Evolutionary conservation across 2,888 invertebrate genomes (phyloP).

Genomic region (Eilema depressum): DNA sequence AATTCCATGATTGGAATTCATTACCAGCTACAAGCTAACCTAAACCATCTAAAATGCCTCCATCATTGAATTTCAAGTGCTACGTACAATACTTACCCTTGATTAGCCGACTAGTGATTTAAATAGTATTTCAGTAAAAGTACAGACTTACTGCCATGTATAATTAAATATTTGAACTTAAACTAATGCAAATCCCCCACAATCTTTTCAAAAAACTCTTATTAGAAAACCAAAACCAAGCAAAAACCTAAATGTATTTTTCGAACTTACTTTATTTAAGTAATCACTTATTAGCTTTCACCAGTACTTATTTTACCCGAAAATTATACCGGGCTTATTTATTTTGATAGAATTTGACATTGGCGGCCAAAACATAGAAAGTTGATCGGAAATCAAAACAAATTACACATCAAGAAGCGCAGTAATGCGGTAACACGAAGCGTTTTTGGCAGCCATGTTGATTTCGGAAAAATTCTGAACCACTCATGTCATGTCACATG

Average conservation of each 20-base stretch:
- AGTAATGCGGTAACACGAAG: slow-evolving; percentile 66
- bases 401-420: slow-evolving; percentile 59
- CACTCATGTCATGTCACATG: slow-evolving; percentile 10
- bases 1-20: background rate
- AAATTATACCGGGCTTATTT: slow-evolving; percentile 33
- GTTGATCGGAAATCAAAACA: slow-evolving; percentile 62
- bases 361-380: slow-evolving; percentile 59
- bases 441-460: slow-evolving; percentile 65
- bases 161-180: background rate
- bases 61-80: background rate
- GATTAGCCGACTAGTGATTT: background rate
- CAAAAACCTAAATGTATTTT: background rate
- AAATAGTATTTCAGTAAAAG: background rate
- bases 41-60: background rate
- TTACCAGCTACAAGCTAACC: background rate
- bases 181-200: background rate
- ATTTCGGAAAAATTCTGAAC: slow-evolving; percentile 55
- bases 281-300: slow-evolving; percentile 3
- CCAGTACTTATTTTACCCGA: slow-evolving; percentile 27
- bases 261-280: background rate
- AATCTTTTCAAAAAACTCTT: background rate
- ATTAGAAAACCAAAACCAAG: background rate
- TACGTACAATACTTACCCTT: background rate
- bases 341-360: slow-evolving; percentile 65
- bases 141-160: background rate